A percentile compares a stretch with the other conserved stretches of the same genome.
phyloP scores from a whole-genome alignment of 1,140 invertebrate genomes.

The Lasioglossum baleicum region DNA sequence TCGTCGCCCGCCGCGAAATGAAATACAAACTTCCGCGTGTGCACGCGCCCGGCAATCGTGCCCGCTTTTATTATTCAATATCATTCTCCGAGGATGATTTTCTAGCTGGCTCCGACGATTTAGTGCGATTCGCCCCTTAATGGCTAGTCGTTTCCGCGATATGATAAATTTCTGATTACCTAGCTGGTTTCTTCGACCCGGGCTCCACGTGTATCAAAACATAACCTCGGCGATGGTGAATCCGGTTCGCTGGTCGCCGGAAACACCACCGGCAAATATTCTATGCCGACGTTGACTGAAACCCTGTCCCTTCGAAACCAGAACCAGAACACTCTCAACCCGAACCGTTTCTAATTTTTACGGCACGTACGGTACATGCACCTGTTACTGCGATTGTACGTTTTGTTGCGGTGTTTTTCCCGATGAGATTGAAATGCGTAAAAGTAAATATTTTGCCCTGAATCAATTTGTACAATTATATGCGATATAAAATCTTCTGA shows the following conservation, averaged over 20 bases:
- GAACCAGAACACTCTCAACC: too few species aligned
- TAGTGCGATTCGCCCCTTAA: not conserved
- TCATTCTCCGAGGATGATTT: not conserved
- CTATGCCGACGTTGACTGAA: conserved; percentile 70
- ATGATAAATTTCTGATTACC: conserved; percentile 29
- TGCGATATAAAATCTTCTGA: too few species aligned
- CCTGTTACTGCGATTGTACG: too few species aligned
- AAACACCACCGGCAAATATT: conserved; percentile 62
- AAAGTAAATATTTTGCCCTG: too few species aligned
- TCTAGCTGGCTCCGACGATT: too few species aligned
- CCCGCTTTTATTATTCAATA: not conserved
- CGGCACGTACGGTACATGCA: too few species aligned
- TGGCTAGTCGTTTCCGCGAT: not conserved
- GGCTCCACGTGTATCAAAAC: conserved; percentile 64
- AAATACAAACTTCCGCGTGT: not conserved
- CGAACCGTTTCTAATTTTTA: too few species aligned
- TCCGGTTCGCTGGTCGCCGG: conserved; percentile 70
- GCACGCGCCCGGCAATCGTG: not conserved
- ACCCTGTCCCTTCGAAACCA: conserved; percentile 37
- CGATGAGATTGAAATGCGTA: too few species aligned
- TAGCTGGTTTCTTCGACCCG: conserved; percentile 28
- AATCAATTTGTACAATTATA: too few species aligned
- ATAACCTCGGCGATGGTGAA: conserved; percentile 76
- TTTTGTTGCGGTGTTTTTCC: too few species aligned
- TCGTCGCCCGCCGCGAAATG: conserved; percentile 26